Conservation (phyloP, 2,113 vertebrate species). For the Corythoichthys haematopterus region DNA sequence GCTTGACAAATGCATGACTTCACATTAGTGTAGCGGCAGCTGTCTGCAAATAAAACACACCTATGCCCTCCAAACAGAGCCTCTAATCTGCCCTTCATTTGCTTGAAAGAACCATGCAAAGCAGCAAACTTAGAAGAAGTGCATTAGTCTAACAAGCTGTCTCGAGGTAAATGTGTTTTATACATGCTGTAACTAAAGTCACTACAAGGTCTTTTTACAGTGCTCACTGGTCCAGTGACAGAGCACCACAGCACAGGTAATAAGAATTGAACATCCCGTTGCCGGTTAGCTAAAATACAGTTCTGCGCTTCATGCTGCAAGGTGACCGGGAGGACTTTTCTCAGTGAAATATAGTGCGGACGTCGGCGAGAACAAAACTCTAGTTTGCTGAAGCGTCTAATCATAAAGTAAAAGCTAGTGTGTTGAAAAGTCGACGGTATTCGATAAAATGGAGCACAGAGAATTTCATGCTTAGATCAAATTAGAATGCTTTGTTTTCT, state of each 20-base stretch:
- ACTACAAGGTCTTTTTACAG: conserved; percentile 42
- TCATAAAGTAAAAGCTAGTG: conserved; percentile 36
- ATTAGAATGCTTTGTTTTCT: not conserved
- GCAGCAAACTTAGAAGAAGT: not conserved
- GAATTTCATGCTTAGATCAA: not conserved
- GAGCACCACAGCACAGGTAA: conserved; percentile 42
- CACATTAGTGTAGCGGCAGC: conserved; percentile 61
- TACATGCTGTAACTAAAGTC: conserved; percentile 27
- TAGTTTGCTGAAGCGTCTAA: conserved; percentile 33
- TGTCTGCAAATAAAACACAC: conserved; percentile 61
- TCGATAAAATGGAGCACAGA: conserved; percentile 8
- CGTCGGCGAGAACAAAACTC: conserved; percentile 28
- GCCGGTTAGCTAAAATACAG: conserved; percentile 53
- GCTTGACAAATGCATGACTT: conserved; percentile 63
- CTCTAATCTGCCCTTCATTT: conserved; percentile 10
- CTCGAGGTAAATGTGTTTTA: conserved; percentile 19
- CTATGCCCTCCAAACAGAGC: conserved; percentile 16
- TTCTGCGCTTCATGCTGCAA: conserved; percentile 39
- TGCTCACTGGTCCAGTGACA: conserved; percentile 45
- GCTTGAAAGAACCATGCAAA: not conserved
- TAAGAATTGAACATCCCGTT: conserved; percentile 37
- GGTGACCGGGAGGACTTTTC: conserved; percentile 49
- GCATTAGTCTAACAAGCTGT: not conserved
- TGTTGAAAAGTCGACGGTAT: conserved; percentile 15
- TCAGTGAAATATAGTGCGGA: conserved; percentile 29